phyloP scores from a whole-genome alignment of 1,140 invertebrate species.

The Sitophilus oryzae region DNA sequence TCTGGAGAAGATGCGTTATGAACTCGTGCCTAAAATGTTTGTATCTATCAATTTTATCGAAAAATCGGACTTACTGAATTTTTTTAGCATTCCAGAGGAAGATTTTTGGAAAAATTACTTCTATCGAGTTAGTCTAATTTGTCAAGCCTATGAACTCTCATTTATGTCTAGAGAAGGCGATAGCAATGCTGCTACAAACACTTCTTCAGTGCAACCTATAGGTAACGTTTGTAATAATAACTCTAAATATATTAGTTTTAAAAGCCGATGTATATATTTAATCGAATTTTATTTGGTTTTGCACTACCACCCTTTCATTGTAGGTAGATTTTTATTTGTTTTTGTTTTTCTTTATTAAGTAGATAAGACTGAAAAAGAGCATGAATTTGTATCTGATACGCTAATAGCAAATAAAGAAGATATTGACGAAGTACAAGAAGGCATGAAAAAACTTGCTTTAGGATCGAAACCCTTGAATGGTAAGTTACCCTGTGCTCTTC shows the following conservation, averaged over 20 bases:
- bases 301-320: conserved; percentile 5
- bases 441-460: conserved; percentile 57
- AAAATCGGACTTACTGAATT: conserved; percentile 7
- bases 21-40: conserved; percentile 96
- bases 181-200: conserved; percentile 37
- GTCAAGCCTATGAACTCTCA: conserved; percentile 87
- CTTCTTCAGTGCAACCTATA: conserved; percentile 44
- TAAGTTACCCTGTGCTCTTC: no score
- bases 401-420: conserved; percentile 56
- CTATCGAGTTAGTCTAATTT: conserved; percentile 96
- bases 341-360: conserved; percentile 30
- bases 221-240: conserved; percentile 38
- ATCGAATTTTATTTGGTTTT: conserved; percentile 2
- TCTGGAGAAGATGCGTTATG: conserved; percentile 96
- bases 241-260: conserved; percentile 20
- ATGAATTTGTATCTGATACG: conserved; percentile 64
- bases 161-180: conserved; percentile 55
- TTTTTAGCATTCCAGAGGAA: conserved; percentile 88
- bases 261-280: not conserved
- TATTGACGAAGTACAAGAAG: conserved; percentile 61
- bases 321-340: conserved; percentile 26
- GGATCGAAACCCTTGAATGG: conserved; percentile 38
- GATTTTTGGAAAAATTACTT: conserved; percentile 99
- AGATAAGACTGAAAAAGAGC: conserved; percentile 35
- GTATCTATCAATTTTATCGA: conserved; percentile 38